phyloP scores from a whole-genome alignment of 1,140 invertebrate species.

The Drosophila aff. region DNA sequence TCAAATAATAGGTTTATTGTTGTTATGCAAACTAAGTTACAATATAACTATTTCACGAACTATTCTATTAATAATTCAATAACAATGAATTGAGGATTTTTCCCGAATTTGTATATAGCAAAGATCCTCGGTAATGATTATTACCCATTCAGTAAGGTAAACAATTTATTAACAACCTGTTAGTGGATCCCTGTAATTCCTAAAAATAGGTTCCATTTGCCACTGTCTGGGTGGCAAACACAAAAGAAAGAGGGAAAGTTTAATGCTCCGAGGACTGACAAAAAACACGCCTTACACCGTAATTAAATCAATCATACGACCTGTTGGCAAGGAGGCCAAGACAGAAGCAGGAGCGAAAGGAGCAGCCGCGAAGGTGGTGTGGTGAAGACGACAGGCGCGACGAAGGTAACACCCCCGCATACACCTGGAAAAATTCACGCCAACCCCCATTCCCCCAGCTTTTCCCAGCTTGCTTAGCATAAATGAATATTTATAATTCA shows the following conservation, averaged over 20 bases:
- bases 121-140: too few species aligned
- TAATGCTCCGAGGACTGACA: constrained; percentile 25
- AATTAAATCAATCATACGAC: constrained; percentile 82
- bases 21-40: not conserved
- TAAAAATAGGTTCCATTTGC: constrained; percentile 8
- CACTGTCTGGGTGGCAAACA: not conserved
- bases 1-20: not conserved
- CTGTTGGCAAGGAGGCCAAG: constrained; percentile 43
- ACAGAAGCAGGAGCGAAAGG: constrained; percentile 48
- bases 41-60: not conserved
- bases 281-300: constrained; percentile 58
- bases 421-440: constrained; percentile 68
- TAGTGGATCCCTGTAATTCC: constrained; percentile 11
- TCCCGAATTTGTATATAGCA: too few species aligned
- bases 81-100: not conserved
- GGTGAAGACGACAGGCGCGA: constrained; percentile 28
- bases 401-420: constrained; percentile 48
- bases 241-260: constrained; percentile 1
- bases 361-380: constrained; percentile 31
- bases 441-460: too few species aligned
- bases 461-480: constrained; percentile 64
- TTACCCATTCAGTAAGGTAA: constrained; percentile 1
- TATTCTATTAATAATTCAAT: not conserved
- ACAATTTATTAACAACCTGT: constrained; percentile 12
- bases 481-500: constrained; percentile 83